These are phyloP conservation scores for Trididemnum clinides DNA, from an alignment of 23 tunicate genomes.

Conservation along the genomic window DNA sequence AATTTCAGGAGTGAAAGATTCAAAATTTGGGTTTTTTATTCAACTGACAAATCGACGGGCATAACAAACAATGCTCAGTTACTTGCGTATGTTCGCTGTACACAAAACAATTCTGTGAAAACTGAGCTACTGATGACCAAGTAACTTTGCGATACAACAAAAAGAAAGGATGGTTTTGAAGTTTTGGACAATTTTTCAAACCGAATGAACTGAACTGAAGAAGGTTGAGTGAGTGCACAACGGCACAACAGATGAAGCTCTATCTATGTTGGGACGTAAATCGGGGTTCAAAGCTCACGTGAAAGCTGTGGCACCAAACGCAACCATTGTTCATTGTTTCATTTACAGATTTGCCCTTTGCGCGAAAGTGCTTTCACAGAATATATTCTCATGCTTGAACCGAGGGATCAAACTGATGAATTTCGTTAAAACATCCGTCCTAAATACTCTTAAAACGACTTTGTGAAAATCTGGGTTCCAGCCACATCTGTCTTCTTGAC, in stretches of 20 bases:
- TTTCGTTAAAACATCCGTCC: conserved; percentile 49
- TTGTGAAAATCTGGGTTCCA: too few species aligned
- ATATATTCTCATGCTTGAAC: conserved; percentile 50
- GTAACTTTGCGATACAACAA: conserved; percentile 45
- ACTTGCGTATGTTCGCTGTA: conserved; percentile 52
- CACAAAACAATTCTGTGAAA: conserved; percentile 49
- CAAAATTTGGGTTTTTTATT: conserved; percentile 35
- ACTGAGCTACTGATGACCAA: conserved; percentile 49
- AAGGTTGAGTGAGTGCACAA: conserved; percentile 31
- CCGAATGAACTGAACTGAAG: conserved; percentile 74
- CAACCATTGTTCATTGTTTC: conserved; percentile 51
- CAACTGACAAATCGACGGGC: conserved; percentile 48
- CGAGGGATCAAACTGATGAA: conserved; percentile 56
- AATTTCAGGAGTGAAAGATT: conserved; percentile 37
- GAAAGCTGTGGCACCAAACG: conserved; percentile 64
- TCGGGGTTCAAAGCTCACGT: conserved; percentile 68
- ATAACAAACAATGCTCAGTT: conserved; percentile 30
- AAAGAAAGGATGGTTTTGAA: conserved; percentile 32
- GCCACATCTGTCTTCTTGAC: too few species aligned
- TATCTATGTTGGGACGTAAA: conserved; percentile 56
- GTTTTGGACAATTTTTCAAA: conserved; percentile 48
- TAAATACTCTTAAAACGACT: conserved; percentile 29
- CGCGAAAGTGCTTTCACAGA: conserved; percentile 53
- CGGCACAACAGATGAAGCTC: conserved; percentile 54
- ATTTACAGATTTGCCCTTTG: conserved; percentile 61